phyloP scores from a whole-genome alignment of 2,113 vertebrate species.

The Xenotilapia longispinis region DNA sequence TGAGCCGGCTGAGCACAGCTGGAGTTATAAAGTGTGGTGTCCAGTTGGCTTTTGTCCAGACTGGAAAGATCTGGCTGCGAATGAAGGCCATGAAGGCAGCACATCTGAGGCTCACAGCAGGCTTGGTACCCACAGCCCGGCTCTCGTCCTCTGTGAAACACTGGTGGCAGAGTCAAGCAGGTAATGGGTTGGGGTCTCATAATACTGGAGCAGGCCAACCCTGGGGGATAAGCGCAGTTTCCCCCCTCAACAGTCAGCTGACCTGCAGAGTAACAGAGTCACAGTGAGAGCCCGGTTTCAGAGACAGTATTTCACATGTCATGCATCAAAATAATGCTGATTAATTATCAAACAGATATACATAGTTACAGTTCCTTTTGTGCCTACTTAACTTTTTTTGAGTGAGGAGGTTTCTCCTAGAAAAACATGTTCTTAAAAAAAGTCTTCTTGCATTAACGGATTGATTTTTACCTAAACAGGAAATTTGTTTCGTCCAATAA shows the following conservation, averaged over 20 bases:
- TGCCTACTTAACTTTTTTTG: background rate
- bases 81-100: slow-evolving; percentile 80
- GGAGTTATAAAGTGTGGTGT: slow-evolving; percentile 55
- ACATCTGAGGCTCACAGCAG: slow-evolving; percentile 72
- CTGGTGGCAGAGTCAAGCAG: slow-evolving; percentile 68
- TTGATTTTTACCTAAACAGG: slow-evolving; percentile 77
- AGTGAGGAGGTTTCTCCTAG: background rate
- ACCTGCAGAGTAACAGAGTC: slow-evolving; percentile 66
- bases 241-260: slow-evolving; percentile 83
- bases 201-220: slow-evolving; percentile 68
- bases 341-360: background rate
- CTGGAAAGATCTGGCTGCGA: slow-evolving; percentile 56
- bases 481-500: slow-evolving; percentile 93
- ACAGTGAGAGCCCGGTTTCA: background rate
- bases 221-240: slow-evolving; percentile 70
- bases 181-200: slow-evolving; percentile 75
- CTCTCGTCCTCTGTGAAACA: slow-evolving; percentile 72
- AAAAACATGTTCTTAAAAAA: background rate
- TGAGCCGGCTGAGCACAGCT: slow-evolving; percentile 37
- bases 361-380: background rate
- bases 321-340: background rate
- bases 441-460: background rate
- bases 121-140: slow-evolving; percentile 74
- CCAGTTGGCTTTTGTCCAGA: slow-evolving; percentile 65
- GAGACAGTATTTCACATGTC: background rate